Conservation (phyloP, 2,888 invertebrate species). For the Rhogogaster chlorosoma region DNA sequence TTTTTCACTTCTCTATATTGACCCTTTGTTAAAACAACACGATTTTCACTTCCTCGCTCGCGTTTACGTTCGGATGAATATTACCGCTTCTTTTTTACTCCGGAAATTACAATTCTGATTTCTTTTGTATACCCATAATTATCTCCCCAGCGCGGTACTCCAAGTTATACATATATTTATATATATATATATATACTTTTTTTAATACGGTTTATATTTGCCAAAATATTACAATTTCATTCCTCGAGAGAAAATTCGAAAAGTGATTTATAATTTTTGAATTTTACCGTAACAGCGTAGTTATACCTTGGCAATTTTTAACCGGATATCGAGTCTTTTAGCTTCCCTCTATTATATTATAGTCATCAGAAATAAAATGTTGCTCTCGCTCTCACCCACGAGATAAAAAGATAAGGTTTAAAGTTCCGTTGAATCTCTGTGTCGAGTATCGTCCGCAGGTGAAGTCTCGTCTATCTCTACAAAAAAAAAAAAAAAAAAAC, state of each 20-base stretch:
- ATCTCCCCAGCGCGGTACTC: background rate
- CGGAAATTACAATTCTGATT: slow-evolving; percentile 25
- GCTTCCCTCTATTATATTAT: background rate
- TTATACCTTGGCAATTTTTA: background rate
- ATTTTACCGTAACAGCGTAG: background rate
- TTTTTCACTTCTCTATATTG: background rate
- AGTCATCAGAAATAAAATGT: background rate
- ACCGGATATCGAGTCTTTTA: background rate
- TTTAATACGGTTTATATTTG: background rate
- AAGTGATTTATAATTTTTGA: background rate
- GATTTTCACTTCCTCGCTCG: background rate
- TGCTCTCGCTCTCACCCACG: background rate
- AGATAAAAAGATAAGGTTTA: background rate
- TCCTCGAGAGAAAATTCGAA: background rate
- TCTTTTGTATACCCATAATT: background rate
- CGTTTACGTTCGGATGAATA: background rate
- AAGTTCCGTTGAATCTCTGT: background rate
- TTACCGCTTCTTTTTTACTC: background rate
- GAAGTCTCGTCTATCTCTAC: background rate
- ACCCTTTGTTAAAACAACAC: background rate
- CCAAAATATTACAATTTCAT: background rate
- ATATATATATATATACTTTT: background rate
- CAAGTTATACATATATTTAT: no score
- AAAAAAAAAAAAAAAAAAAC: background rate
- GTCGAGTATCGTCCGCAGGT: background rate